Conservation (phyloP, 2,797 vertebrate species). For the Oryzias sinensis region DNA sequence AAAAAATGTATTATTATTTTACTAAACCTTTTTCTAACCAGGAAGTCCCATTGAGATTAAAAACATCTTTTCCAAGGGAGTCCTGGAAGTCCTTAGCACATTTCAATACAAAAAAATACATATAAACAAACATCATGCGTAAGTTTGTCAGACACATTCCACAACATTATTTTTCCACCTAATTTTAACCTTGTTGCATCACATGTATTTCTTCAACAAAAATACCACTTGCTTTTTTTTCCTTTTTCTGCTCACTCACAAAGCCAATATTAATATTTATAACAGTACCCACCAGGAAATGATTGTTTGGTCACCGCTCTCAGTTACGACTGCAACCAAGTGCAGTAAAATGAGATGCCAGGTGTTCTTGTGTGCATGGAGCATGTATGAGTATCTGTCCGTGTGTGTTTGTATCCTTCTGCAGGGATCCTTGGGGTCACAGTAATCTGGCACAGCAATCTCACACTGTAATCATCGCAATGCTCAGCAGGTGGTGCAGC, state of each 20-base stretch:
- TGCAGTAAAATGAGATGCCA: constrained; percentile 56
- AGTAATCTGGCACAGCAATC: constrained; percentile 74
- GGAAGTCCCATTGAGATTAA: too few species aligned
- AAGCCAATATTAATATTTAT: constrained; percentile 30
- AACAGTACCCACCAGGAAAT: constrained; percentile 37
- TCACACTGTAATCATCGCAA: constrained; percentile 70
- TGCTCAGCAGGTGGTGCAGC: constrained; percentile 68
- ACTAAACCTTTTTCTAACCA: too few species aligned
- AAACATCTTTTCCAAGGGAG: too few species aligned
- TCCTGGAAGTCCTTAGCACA: too few species aligned
- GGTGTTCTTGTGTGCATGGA: constrained; percentile 44
- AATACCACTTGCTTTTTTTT: constrained; percentile 2
- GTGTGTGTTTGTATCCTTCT: constrained; percentile 64
- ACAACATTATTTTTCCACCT: neutral
- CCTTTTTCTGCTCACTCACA: constrained; percentile 24
- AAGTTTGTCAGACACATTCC: too few species aligned
- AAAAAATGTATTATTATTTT: too few species aligned
- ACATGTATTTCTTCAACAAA: neutral
- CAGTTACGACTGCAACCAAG: constrained; percentile 36
- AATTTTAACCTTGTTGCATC: neutral
- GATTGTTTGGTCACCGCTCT: constrained; percentile 42
- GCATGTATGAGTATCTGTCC: constrained; percentile 30
- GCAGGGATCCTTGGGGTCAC: constrained; percentile 68
- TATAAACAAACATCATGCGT: too few species aligned
- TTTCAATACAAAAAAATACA: too few species aligned